Conservation (phyloP, 2,888 invertebrate species). For the Drosophila nigricruria region DNA sequence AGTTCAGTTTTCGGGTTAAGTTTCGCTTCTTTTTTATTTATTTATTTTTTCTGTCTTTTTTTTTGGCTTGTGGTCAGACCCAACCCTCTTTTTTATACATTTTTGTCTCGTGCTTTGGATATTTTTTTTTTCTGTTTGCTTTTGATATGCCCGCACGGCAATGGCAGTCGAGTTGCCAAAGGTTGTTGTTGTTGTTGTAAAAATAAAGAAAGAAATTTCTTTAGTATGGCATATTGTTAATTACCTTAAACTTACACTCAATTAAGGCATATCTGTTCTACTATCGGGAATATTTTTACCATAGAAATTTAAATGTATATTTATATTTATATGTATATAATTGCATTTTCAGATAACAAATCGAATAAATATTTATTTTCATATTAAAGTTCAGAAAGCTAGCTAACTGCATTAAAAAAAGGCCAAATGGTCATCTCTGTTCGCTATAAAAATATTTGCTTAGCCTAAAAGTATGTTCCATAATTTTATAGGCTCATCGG, state of each 20-base stretch:
- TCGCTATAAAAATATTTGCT: not conserved
- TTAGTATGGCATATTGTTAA: not conserved
- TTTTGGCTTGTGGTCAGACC: constrained; percentile 42
- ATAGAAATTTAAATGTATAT: too few species aligned
- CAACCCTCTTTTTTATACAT: constrained; percentile 23
- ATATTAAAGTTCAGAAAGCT: too few species aligned
- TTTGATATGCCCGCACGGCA: not conserved
- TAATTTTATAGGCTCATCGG: not conserved
- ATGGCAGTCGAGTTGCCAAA: not conserved
- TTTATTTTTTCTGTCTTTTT: not conserved
- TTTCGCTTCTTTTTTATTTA: constrained; percentile 43
- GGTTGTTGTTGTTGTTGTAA: not conserved
- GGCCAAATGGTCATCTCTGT: not conserved
- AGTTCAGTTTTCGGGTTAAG: constrained; percentile 68
- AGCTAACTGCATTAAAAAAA: not conserved
- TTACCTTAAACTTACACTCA: not conserved
- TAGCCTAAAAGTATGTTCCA: constrained; percentile 46
- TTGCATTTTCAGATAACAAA: not conserved
- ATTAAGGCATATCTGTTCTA: not conserved
- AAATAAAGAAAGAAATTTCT: not conserved
- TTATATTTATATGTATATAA: too few species aligned
- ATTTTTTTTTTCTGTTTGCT: constrained; percentile 11
- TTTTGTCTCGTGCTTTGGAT: constrained; percentile 28
- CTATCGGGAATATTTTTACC: not conserved
- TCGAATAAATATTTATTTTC: not conserved